Conservation (phyloP, 1,140 invertebrate genomes). For the Araneus ventricosus region DNA sequence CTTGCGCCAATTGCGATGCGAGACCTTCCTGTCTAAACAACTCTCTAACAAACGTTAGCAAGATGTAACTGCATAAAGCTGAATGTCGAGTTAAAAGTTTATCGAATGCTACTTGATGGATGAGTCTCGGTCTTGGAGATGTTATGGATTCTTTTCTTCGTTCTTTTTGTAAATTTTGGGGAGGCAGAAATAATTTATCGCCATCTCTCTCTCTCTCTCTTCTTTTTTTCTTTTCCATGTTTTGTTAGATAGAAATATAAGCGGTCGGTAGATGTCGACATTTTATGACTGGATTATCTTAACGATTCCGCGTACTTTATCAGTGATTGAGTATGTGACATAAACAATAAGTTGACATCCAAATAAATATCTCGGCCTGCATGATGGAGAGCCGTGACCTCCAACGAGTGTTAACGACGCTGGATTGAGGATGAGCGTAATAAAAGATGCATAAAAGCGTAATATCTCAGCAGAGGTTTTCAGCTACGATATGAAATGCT, state of each 20-base stretch:
- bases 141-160: background rate
- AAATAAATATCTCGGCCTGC: conserved; percentile 46
- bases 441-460: conserved; percentile 26
- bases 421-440: background rate
- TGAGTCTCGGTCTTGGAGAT: background rate
- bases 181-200: conserved; percentile 35
- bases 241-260: too few relatives aligned
- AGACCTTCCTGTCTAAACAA: background rate
- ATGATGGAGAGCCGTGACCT: conserved; percentile 39
- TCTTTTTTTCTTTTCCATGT: background rate
- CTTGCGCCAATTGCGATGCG: background rate
- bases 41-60: conserved; percentile 51
- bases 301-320: conserved; percentile 49
- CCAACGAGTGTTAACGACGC: background rate
- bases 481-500: background rate
- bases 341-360: conserved; percentile 46
- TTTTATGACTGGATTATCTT: conserved; percentile 60
- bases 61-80: conserved; percentile 52
- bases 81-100: conserved; percentile 54
- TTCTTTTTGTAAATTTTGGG: conserved; percentile 38
- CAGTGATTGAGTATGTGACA: conserved; percentile 45
- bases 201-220: background rate
- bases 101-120: conserved; percentile 64
- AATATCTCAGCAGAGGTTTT: background rate
- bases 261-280: background rate